A percentile compares a stretch with the other conserved stretches of the same genome.
These are phyloP conservation scores for Anguilla rostrata DNA, from an alignment of 2,113 vertebrate genomes.

Conservation along the genomic window DNA sequence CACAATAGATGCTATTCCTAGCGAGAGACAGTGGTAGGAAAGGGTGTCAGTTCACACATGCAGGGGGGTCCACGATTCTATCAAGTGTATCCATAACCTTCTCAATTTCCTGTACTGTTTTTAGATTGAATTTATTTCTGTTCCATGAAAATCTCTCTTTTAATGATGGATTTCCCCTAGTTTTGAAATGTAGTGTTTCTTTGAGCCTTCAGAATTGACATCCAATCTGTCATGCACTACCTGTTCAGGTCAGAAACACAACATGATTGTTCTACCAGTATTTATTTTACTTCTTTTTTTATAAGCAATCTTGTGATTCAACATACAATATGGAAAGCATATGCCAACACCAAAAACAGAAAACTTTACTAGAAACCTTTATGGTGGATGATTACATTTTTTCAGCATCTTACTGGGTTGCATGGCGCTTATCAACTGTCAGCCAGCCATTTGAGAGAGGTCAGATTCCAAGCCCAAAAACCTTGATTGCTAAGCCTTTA, in stretches of 20 bases:
- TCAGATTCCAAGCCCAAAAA: conserved; percentile 66
- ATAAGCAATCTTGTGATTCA: neutral
- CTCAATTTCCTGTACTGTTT: neutral
- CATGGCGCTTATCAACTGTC: conserved; percentile 55
- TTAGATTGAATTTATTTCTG: neutral
- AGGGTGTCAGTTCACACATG: neutral
- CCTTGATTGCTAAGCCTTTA: conserved; percentile 49
- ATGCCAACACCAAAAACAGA: conserved; percentile 25
- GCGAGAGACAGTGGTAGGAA: no score
- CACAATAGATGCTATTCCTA: no score
- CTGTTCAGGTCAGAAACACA: neutral
- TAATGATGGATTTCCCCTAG: neutral
- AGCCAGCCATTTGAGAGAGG: conserved; percentile 51
- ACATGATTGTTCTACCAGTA: neutral
- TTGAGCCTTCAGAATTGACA: neutral
- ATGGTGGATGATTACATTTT: neutral
- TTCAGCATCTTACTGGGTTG: conserved; percentile 49
- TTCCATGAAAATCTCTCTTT: neutral
- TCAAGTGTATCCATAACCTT: neutral
- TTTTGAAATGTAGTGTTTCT: neutral
- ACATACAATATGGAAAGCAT: neutral
- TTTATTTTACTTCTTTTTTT: neutral
- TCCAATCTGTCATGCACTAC: neutral
- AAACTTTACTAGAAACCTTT: neutral
- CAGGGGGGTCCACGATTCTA: neutral